Base-by-base conservation (phyloP, 2,888 invertebrate species). In the Ophion obscuratus region DNA sequence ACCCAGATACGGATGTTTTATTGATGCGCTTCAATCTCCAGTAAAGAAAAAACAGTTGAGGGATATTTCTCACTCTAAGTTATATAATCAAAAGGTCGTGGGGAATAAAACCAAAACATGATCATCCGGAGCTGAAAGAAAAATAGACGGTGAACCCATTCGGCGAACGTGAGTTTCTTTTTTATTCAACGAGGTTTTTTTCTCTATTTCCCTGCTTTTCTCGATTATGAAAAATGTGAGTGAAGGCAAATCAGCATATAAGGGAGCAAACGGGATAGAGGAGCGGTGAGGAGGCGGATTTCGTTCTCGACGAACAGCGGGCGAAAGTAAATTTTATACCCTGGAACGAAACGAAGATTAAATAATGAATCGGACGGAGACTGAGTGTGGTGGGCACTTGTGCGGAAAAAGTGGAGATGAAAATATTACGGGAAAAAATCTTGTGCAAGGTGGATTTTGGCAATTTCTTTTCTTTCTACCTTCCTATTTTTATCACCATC, bases 341-440 rank as follows among this genome's bases (percentile, higher is more conserved):
- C 66, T 81, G 79, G 83, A 83, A 77, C 81, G 79, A 78, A 86
- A 87, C 79, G 81, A 85, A 88, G 87, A 88, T 88, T 85, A 85
- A 88, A 88, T 87, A 85, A 88, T 79, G 74, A 83, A 84, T 83
- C 79, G 83, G 74, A 44, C 61, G 71, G 40, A 59, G 61, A 66
- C 47, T 70, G 85, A 68, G 64, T 24, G 59, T 64, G 57, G 68
- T 75, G 74, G 75, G 81, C 67, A 61, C 44, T 81, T 75, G 62
- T 62, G 74, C 74, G 75, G 71, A 68, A 66, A 24, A 74, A 86
- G 74, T 70, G 77, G 73, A 81, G 75, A 76, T 81, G 68, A 24
- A 81, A 83, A 86, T 83, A 81, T 80, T 11, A 61, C 71, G 80
- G 68, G 61, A 78, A 84, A 73, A 73, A 61, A 20, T n/a, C 66